Conservation (phyloP, 2,888 invertebrate species). For the Noctua janthina region DNA sequence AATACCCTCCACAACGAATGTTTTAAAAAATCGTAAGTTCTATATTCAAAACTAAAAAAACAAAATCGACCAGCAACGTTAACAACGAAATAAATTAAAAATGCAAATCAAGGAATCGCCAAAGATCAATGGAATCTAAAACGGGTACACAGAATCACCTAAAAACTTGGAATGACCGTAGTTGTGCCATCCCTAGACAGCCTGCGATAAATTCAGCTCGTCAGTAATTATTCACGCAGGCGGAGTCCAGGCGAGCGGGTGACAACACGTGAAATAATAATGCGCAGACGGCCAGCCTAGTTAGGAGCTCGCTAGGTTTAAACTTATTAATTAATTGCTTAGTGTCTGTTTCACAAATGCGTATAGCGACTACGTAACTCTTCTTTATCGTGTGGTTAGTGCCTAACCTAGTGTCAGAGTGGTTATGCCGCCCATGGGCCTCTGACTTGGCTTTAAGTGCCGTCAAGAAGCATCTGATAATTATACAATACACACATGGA, state of each 20-base stretch:
- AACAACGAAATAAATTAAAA: background rate
- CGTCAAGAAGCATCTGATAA: no score
- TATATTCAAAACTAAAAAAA: background rate
- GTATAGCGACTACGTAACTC: background rate
- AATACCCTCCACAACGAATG: background rate
- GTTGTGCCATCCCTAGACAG: constrained; percentile 38
- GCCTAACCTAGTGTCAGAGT: no score
- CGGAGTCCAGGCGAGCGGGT: constrained; percentile 54
- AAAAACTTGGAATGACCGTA: constrained; percentile 3
- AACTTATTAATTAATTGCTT: background rate
- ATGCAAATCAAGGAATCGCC: background rate
- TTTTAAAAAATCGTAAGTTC: background rate
- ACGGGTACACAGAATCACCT: background rate
- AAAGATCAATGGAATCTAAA: constrained; percentile 14
- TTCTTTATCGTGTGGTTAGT: no score
- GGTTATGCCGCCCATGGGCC: no score
- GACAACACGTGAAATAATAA: constrained; percentile 67
- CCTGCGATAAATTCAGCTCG: constrained; percentile 60
- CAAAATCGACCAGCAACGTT: background rate
- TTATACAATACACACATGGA: no score
- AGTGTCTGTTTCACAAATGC: constrained; percentile 15
- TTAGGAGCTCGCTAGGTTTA: constrained; percentile 7
- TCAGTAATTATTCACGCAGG: constrained; percentile 66
- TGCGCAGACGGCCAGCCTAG: constrained; percentile 36
- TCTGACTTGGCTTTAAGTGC: no score